These are phyloP conservation scores for Ceyx melanurus DNA, from an alignment of 2,113 vertebrate species.

Conservation along the genomic window DNA sequence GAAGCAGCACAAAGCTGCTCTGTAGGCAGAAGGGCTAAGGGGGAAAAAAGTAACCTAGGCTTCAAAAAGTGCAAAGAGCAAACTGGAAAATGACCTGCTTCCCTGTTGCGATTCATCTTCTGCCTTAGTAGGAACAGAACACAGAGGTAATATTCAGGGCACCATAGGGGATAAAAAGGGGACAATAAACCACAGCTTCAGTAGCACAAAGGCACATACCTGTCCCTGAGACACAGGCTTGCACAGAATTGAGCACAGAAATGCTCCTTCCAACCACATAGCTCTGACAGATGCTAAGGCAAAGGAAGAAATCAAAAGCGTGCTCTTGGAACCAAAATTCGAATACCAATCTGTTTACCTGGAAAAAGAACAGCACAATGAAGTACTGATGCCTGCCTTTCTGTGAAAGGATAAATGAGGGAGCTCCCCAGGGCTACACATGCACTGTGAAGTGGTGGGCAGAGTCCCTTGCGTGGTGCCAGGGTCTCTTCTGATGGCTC, in stretches of 20 bases:
- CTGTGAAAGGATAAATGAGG: neutral
- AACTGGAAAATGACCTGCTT: neutral
- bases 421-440: neutral
- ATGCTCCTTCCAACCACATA: rapidly evolving
- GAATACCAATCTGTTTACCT: neutral
- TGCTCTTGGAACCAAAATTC: neutral
- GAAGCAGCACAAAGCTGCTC: neutral
- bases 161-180: neutral
- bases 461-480: neutral
- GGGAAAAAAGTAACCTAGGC: neutral
- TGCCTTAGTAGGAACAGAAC: neutral
- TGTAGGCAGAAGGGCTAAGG: neutral
- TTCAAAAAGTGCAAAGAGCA: neutral
- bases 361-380: conserved; percentile 3
- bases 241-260: neutral
- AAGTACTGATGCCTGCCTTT: neutral
- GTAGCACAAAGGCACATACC: neutral
- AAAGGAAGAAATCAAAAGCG: neutral
- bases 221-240: neutral
- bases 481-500: neutral
- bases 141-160: neutral
- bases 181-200: neutral
- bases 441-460: neutral
- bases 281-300: neutral
- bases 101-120: neutral